Evolutionary conservation across 2,797 vertebrate species (phyloP).

Genomic region (Arctocebus calabarensis): DNA sequence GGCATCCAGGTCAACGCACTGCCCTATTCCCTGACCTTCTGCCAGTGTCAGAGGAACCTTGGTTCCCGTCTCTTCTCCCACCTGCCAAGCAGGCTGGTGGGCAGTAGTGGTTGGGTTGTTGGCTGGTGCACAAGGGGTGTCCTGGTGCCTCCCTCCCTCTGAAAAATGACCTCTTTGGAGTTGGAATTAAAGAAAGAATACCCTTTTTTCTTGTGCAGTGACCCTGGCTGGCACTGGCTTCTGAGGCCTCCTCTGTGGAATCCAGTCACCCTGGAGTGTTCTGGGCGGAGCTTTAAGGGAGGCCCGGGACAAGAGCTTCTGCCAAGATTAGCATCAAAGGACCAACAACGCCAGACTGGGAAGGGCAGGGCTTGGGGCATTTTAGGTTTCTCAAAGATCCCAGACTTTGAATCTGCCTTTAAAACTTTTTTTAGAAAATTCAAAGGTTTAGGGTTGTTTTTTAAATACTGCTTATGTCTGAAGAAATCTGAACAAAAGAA

Average conservation of each 20-base stretch:
- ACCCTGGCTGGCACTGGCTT: neutral
- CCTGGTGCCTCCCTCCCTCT: neutral
- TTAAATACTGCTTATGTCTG: constrained; percentile 4
- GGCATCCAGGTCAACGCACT: neutral
- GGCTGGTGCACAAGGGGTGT: neutral
- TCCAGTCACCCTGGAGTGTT: neutral
- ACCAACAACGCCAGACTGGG: rapidly evolving
- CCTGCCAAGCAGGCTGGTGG: neutral
- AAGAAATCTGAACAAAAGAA: constrained; percentile 64
- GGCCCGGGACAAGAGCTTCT: neutral
- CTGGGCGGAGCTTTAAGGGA: neutral
- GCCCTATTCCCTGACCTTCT: neutral
- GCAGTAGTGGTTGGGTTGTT: too few relatives aligned
- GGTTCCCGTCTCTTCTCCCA: neutral
- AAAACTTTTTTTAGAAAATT: constrained; percentile 23
- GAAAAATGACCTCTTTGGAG: neutral
- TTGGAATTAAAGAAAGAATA: neutral
- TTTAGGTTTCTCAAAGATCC: neutral
- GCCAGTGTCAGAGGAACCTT: neutral
- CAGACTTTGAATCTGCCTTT: constrained; percentile 47
- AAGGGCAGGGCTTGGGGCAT: neutral
- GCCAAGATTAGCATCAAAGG: neutral
- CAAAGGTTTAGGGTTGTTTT: constrained; percentile 4
- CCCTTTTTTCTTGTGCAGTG: neutral
- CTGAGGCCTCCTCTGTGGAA: neutral